phyloP scores from a whole-genome alignment of 2,113 vertebrate genomes.

The Carettochelys insculpta region DNA sequence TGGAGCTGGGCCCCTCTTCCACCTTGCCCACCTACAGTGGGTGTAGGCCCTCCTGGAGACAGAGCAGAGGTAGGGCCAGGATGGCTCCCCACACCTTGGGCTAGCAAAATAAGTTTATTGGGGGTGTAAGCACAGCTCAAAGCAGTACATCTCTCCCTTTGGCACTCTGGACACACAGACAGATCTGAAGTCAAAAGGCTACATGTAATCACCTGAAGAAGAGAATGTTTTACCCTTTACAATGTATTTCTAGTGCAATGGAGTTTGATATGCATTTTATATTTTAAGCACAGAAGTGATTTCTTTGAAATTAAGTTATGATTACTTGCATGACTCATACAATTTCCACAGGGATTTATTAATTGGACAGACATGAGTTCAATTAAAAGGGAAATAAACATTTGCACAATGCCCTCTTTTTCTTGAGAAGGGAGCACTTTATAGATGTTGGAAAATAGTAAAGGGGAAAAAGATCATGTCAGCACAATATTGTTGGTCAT shows the following conservation, averaged over 20 bases:
- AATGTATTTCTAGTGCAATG: not conserved
- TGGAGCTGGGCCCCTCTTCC: no score
- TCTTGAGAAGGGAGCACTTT: constrained; percentile 68
- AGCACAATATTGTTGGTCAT: constrained; percentile 66
- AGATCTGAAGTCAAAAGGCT: not conserved
- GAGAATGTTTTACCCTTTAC: not conserved
- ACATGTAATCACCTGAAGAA: not conserved
- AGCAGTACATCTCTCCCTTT: not conserved
- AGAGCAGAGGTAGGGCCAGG: not conserved
- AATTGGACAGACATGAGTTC: constrained; percentile 66
- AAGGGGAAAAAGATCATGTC: constrained; percentile 60
- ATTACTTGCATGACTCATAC: constrained; percentile 64
- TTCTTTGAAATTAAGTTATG: constrained; percentile 59
- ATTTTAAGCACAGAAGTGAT: constrained; percentile 47
- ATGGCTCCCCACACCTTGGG: not conserved
- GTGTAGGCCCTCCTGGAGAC: no score
- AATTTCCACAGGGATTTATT: constrained; percentile 72
- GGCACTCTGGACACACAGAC: not conserved
- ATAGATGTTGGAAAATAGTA: constrained; percentile 48
- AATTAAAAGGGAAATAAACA: constrained; percentile 78
- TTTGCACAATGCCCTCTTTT: constrained; percentile 61
- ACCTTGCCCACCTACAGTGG: no score
- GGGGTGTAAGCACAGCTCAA: not conserved
- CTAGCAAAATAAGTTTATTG: not conserved
- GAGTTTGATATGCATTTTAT: constrained; percentile 3